Conservation (phyloP, 2,888 invertebrate genomes). For the Epirrhoe tristata region DNA sequence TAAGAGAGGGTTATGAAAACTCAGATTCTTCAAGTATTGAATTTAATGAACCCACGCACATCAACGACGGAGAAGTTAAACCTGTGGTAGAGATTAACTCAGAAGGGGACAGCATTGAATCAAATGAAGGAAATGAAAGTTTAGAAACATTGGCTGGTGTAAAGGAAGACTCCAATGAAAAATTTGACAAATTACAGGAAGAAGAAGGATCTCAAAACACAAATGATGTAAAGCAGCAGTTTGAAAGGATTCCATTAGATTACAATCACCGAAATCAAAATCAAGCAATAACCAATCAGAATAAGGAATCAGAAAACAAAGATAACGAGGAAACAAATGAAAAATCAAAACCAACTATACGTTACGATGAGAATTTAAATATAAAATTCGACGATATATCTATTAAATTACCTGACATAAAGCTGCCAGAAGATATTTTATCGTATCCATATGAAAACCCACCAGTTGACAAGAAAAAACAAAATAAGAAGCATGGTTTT, state of each 20-base stretch:
- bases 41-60: slow-evolving; percentile 52
- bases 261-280: slow-evolving; percentile 67
- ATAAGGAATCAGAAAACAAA: slow-evolving; percentile 44
- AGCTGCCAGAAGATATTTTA: slow-evolving; percentile 78
- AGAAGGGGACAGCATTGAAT: slow-evolving; percentile 59
- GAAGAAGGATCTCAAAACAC: slow-evolving; percentile 44
- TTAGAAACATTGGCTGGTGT: slow-evolving; percentile 58
- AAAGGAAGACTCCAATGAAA: slow-evolving; percentile 48
- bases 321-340: slow-evolving; percentile 60
- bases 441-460: slow-evolving; percentile 62
- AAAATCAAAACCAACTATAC: slow-evolving; percentile 55
- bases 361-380: slow-evolving; percentile 72
- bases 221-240: slow-evolving; percentile 72
- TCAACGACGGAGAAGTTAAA: slow-evolving; percentile 73
- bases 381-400: slow-evolving; percentile 73
- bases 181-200: slow-evolving; percentile 50
- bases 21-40: slow-evolving; percentile 43
- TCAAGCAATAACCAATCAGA: slow-evolving; percentile 32
- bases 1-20: slow-evolving; percentile 42
- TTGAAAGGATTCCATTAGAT: slow-evolving; percentile 78
- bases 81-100: slow-evolving; percentile 75
- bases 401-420: slow-evolving; percentile 79
- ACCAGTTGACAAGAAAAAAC: slow-evolving; percentile 48
- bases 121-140: slow-evolving; percentile 54
- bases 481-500: slow-evolving; percentile 50